Conservation (phyloP, 1,140 invertebrate species). For the Polypedilum pembai region DNA sequence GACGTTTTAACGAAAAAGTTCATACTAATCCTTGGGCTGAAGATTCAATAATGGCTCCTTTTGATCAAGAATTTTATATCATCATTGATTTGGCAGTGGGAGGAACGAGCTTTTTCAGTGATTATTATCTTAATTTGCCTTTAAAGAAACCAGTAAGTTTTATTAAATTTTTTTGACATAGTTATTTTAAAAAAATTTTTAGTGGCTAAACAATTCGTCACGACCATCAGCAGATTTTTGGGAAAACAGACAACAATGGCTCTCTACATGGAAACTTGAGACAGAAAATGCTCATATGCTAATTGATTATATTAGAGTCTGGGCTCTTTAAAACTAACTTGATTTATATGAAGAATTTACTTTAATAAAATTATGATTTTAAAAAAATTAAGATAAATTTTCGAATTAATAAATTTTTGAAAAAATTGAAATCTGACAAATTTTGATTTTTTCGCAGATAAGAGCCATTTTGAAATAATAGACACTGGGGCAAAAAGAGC, state of each 20-base stretch:
- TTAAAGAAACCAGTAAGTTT: neutral
- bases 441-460: too few relatives aligned
- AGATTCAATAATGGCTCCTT: conserved; percentile 54
- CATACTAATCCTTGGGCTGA: conserved; percentile 37
- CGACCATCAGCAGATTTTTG: conserved; percentile 45
- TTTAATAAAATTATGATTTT: neutral
- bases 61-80: conserved; percentile 54
- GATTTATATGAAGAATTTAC: too few relatives aligned
- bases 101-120: conserved; percentile 38
- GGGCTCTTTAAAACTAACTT: conserved; percentile 40
- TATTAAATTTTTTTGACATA: neutral
- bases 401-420: too few relatives aligned
- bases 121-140: conserved; percentile 29
- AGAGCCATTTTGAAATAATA: too few relatives aligned
- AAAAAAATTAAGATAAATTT: too few relatives aligned
- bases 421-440: too few relatives aligned
- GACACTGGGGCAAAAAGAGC: too few relatives aligned
- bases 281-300: conserved; percentile 43
- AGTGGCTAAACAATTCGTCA: conserved; percentile 36
- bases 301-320: conserved; percentile 45
- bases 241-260: conserved; percentile 39
- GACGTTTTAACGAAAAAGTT: conserved; percentile 33
- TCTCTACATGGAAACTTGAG: conserved; percentile 43
- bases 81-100: conserved; percentile 38
- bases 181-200: neutral